These are phyloP conservation scores for Crioceris asparagi DNA, from an alignment of 2,888 invertebrate species.

Conservation along the genomic window DNA sequence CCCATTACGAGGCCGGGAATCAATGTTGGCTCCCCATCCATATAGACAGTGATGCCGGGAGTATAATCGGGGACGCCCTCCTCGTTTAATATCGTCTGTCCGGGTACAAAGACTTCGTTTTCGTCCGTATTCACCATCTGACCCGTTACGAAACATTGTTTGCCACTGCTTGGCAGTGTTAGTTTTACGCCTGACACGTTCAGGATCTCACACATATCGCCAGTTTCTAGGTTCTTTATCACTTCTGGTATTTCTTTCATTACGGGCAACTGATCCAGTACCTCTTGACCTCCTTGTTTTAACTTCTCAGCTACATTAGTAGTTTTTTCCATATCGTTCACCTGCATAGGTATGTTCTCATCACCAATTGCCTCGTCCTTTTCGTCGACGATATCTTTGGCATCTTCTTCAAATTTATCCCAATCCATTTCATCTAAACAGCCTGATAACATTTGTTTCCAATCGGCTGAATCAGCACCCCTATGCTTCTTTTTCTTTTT, in stretches of 20 bases:
- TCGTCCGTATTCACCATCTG: slow-evolving; percentile 57
- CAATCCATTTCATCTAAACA: slow-evolving; percentile 51
- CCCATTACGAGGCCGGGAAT: slow-evolving; percentile 67
- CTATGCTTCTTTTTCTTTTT: slow-evolving; percentile 33
- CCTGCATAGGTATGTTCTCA: slow-evolving; percentile 38
- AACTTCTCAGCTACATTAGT: slow-evolving; percentile 50
- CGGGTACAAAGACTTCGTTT: slow-evolving; percentile 43
- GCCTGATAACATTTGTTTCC: slow-evolving; percentile 43
- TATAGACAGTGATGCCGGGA: slow-evolving; percentile 68
- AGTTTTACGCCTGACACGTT: slow-evolving; percentile 51
- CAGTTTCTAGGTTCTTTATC: slow-evolving; percentile 49
- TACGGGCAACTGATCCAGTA: slow-evolving; percentile 47
- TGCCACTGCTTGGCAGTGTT: slow-evolving; percentile 41
- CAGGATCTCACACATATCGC: slow-evolving; percentile 46
- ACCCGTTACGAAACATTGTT: slow-evolving; percentile 66
- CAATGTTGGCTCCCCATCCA: slow-evolving; percentile 63
- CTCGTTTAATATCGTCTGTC: slow-evolving; percentile 60
- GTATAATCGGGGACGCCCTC: slow-evolving; percentile 64
- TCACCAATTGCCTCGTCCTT: slow-evolving; percentile 37
- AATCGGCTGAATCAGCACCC: slow-evolving; percentile 30
- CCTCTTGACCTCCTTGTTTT: slow-evolving; percentile 40
- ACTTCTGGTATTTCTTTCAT: slow-evolving; percentile 52
- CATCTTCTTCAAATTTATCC: slow-evolving; percentile 57
- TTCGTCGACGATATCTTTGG: slow-evolving; percentile 58
- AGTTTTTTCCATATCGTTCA: slow-evolving; percentile 48